Percentiles rank a stretch among this genome's conserved stretches.
Evolutionary conservation across 2,113 vertebrate species (phyloP).

Genomic region (Peromyscus californicus): DNA sequence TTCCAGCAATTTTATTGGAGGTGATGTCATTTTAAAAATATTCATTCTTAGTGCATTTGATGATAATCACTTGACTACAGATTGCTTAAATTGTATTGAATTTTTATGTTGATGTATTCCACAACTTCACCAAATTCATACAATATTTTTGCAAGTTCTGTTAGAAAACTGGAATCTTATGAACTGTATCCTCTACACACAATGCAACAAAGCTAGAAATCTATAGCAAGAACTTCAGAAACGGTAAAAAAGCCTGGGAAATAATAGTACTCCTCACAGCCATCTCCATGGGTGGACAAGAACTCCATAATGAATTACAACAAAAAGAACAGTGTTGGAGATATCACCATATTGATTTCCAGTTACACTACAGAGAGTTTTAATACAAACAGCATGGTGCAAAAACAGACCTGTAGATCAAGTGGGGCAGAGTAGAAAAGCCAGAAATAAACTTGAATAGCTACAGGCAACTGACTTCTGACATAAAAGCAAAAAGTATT

Average conservation of each 20-base stretch:
- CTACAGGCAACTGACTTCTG: not conserved
- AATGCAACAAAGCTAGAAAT: not conserved
- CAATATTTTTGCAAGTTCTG: not conserved
- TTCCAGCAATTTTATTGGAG: not conserved
- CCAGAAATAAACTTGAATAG: not conserved
- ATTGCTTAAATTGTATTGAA: not conserved
- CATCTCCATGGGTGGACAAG: not conserved
- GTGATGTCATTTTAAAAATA: not conserved
- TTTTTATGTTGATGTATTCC: not conserved
- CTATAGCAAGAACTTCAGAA: not conserved
- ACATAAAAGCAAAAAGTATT: not conserved
- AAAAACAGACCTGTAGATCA: not conserved
- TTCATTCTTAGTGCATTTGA: not conserved
- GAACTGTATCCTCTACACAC: not conserved
- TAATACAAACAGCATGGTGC: not conserved
- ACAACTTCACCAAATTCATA: not conserved
- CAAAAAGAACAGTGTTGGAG: not conserved
- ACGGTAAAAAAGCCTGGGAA: not conserved
- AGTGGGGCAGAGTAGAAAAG: not conserved
- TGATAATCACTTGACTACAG: not conserved
- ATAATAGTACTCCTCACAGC: not conserved
- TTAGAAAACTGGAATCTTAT: not conserved
- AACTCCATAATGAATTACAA: not conserved
- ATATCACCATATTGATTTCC: not conserved
- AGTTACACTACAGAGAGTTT: not conserved